Conservation (phyloP, 2,113 vertebrate genomes). For the Laticauda laticaudata region DNA sequence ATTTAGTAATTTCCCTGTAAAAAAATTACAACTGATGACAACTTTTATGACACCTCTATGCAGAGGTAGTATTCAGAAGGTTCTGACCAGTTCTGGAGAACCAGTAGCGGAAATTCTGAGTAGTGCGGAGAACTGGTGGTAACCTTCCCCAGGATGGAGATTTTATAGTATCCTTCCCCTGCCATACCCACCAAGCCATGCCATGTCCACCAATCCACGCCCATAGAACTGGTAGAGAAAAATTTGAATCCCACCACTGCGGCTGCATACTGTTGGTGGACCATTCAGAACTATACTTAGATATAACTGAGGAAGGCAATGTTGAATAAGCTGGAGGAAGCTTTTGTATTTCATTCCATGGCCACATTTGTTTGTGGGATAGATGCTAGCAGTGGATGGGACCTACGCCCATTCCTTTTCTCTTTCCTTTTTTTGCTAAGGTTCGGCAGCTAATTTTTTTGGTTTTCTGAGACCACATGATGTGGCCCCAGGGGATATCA, state of each 20-base stretch:
- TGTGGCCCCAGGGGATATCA: neutral
- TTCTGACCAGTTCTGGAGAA: too few relatives aligned
- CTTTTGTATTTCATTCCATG: neutral
- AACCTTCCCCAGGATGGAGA: too few relatives aligned
- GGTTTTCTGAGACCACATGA: neutral
- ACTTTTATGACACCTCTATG: neutral
- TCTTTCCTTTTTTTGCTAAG: slow-evolving; percentile 67
- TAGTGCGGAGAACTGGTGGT: too few relatives aligned
- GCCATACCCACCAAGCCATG: too few relatives aligned
- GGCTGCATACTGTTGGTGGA: neutral
- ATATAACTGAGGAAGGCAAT: neutral
- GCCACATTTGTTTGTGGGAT: neutral
- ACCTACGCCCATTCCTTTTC: slow-evolving; percentile 33
- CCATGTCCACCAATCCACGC: too few relatives aligned
- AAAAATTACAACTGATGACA: neutral
- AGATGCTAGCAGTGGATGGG: neutral
- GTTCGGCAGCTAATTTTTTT: slow-evolving; percentile 56
- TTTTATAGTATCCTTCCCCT: too few relatives aligned
- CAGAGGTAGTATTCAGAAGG: too few relatives aligned
- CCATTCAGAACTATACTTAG: neutral
- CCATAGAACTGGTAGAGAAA: too few relatives aligned
- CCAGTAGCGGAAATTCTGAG: too few relatives aligned
- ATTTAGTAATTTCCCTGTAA: neutral
- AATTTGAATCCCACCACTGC: too few relatives aligned
- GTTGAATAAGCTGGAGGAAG: neutral